A percentile compares a stretch with the other conserved stretches of the same genome.
phyloP scores from a whole-genome alignment of 2,888 invertebrate species.

The Ophonus ardosiacus region DNA sequence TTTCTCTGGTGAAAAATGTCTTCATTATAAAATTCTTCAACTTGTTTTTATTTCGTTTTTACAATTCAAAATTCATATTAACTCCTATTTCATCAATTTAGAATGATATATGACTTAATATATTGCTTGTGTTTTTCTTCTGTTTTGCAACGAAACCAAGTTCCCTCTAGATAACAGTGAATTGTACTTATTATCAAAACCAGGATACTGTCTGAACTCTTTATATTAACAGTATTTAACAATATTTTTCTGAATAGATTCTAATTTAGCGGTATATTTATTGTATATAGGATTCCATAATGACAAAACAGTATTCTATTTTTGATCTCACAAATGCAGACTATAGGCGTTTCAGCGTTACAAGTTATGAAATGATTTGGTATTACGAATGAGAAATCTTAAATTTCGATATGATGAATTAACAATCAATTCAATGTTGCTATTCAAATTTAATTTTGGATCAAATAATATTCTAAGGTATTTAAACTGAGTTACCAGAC shows the following conservation, averaged over 20 bases:
- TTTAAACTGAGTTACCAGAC: neutral
- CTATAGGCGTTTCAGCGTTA: neutral
- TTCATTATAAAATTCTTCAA: too few species aligned
- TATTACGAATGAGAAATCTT: neutral
- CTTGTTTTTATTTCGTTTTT: too few species aligned
- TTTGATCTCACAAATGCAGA: neutral
- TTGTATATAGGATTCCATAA: neutral
- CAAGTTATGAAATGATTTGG: too few species aligned
- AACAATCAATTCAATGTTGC: neutral
- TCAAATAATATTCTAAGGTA: neutral
- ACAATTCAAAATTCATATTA: too few species aligned
- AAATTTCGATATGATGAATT: neutral
- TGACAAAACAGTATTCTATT: neutral
- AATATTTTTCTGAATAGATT: neutral
- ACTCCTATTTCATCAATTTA: too few species aligned
- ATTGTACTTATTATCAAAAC: neutral
- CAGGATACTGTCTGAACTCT: neutral
- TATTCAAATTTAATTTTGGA: neutral
- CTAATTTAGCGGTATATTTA: neutral
- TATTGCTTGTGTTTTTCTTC: neutral
- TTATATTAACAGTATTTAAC: neutral
- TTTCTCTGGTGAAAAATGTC: too few species aligned
- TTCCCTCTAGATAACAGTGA: neutral
- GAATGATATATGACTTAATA: too few species aligned
- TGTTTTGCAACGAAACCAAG: neutral